A percentile compares a stretch with the other conserved stretches of the same genome.
Conservation (phyloP, 1,140 invertebrate species). For the Saccostrea echinata region DNA sequence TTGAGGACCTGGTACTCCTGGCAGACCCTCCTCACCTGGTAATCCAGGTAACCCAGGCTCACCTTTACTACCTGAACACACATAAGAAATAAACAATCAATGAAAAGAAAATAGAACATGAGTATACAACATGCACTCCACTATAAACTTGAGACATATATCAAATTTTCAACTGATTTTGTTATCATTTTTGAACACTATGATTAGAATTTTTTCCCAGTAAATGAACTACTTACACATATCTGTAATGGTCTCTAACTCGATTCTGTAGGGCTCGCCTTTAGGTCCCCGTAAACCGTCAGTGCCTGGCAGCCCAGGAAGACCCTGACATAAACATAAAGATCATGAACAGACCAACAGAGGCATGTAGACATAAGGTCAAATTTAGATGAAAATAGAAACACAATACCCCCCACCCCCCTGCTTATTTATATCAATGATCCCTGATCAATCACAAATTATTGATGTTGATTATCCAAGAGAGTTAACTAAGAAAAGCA, state of each 20-base stretch:
- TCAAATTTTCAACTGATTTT: too few species aligned
- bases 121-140: neutral
- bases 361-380: neutral
- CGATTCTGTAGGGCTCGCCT: neutral
- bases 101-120: neutral
- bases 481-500: too few species aligned
- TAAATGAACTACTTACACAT: neutral
- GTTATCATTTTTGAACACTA: too few species aligned
- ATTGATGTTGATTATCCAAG: too few species aligned
- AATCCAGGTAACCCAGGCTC: slow-evolving; percentile 31
- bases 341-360: too few species aligned
- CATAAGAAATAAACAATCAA: neutral
- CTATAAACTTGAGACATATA: neutral
- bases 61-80: slow-evolving; percentile 22
- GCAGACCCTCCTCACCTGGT: slow-evolving; percentile 64
- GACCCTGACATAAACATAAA: neutral
- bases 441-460: too few species aligned
- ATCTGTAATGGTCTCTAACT: neutral
- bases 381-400: neutral
- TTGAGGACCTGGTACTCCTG: slow-evolving; percentile 63
- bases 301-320: neutral
- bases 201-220: neutral
- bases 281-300: neutral
- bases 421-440: too few species aligned
- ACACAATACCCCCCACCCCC: too few species aligned